Evolutionary conservation across 1,140 invertebrate species (phyloP), one percentile per base, ranked within the genome.

Genomic region (Megalopta genalis): DNA sequence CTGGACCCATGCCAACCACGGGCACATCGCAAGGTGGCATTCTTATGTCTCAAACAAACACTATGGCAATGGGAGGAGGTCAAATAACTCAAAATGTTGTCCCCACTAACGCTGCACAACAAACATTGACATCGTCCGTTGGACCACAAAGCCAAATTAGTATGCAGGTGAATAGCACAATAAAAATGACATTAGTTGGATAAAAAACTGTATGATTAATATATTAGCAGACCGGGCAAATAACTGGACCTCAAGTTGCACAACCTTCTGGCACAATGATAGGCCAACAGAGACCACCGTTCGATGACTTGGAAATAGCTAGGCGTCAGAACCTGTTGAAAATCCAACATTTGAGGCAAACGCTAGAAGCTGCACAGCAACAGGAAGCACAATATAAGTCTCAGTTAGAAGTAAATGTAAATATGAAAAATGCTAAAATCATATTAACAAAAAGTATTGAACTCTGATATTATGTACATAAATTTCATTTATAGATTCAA

Each of bases 351-450:
- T 87, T 97, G 16, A 94, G 95, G 80, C 95, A 96, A 90, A 96
- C 95, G 0, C 89, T 96, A 62, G 95, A 96, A 89, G 95, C 95
- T 0, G 96, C 96, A 0, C 95, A 96, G 80, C 95, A 96, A 83
- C 95, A 96, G 90, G 96, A 96, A 87, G 94, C 95, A 18, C 95
- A 96, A 83, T 96, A 96, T 88, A 96, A 96, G 90, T 95, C 94
- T 2, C 95, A 96, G 89, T 93, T 96, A 90, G 96, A 96, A 90
- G 92, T 94, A 76, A 87, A 86, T 64, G 87, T 88, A 84, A 83
- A 71, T 84, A 75, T 60, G 37, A 66, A n/a, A 54, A 65, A 46
- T 39, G 66, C 0, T 32, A 27, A 18, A 59, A 39, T 39, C 54
- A 10, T 7, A 6, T 14, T 52, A 25, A 64, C 16, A 25, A 52